Evolutionary conservation across 2,888 invertebrate species (phyloP).

Genomic region (Andrena hattorfiana): DNA sequence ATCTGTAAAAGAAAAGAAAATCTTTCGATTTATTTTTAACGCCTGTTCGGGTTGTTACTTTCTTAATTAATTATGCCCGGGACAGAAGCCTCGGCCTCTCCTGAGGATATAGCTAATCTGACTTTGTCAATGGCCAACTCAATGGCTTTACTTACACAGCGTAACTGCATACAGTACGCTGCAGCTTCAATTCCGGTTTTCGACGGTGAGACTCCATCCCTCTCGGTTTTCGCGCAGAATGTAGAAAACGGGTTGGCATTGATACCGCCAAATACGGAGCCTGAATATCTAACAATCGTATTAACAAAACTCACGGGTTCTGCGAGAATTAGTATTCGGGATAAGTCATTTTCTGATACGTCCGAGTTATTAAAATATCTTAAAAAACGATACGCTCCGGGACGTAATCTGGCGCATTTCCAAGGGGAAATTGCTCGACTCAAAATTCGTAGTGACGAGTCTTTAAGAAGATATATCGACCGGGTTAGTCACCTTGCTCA

Average conservation of each 20-base stretch:
- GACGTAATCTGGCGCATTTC: background rate
- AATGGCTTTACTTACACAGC: background rate
- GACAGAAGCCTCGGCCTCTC: background rate
- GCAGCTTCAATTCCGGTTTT: background rate
- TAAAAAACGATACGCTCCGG: constrained; percentile 7
- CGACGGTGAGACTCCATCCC: background rate
- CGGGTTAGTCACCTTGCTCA: no score
- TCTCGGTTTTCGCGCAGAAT: background rate
- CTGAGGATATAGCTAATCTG: background rate
- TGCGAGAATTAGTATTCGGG: background rate
- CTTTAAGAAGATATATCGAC: no score
- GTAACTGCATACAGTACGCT: background rate
- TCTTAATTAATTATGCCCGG: background rate
- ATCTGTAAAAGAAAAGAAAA: no score
- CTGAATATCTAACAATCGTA: background rate
- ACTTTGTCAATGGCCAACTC: background rate
- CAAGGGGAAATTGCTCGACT: background rate
- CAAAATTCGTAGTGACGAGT: background rate
- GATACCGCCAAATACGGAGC: background rate
- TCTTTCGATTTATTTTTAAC: no score
- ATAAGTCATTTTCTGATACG: background rate
- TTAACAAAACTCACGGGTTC: background rate
- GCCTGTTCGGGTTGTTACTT: no score
- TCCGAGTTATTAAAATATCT: background rate
- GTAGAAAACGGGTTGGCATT: constrained; percentile 7